Evolutionary conservation across 1,140 invertebrate species (phyloP).

Genomic region (Helicoverpa zea): DNA sequence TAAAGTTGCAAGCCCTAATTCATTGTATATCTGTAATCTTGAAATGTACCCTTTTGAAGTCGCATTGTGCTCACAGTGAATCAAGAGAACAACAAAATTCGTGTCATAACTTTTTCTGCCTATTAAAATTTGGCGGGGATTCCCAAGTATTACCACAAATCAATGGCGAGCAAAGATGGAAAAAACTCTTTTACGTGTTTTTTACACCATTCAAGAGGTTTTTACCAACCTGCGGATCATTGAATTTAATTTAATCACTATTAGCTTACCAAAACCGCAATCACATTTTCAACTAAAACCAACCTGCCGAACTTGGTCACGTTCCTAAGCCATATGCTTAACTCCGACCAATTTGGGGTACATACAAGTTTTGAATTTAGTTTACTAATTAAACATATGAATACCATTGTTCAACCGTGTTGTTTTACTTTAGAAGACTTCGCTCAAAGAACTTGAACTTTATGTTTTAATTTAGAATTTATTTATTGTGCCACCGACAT

Average conservation of each 20-base stretch:
- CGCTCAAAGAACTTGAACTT: constrained; percentile 26
- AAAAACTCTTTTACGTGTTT: no score
- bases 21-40: no score
- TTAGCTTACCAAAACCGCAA: not conserved
- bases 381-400: not conserved
- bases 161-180: no score
- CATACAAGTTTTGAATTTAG: constrained; percentile 5
- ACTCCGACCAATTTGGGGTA: not conserved
- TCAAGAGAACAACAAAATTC: no score
- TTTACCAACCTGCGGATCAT: no score
- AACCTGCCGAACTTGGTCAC: constrained; percentile 7
- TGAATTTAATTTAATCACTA: not conserved
- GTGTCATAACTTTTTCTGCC: no score
- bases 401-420: not conserved
- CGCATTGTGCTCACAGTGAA: no score
- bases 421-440: constrained; percentile 23
- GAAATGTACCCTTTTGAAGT: no score
- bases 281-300: not conserved
- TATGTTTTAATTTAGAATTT: constrained; percentile 8
- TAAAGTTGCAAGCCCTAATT: no score
- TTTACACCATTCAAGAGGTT: no score
- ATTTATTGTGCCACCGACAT: constrained; percentile 4
- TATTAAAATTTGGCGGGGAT: no score
- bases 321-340: constrained; percentile 17
- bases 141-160: no score